These are phyloP conservation scores for Neolamprologus longior DNA, from an alignment of 2,113 vertebrate genomes.

Conservation along the genomic window DNA sequence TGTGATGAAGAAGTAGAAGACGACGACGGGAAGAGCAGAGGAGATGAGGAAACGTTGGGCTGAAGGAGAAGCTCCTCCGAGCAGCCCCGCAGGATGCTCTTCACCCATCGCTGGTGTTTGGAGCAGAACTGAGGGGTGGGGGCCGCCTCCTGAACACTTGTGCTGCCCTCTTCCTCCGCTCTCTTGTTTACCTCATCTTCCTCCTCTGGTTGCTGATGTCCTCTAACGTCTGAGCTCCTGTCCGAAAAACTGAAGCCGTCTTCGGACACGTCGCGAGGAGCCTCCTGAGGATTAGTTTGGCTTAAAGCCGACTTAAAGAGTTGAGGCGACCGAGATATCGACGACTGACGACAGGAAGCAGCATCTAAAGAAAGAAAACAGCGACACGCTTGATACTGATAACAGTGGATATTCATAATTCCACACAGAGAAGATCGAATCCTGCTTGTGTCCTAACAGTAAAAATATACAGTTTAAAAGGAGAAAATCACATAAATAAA, in stretches of 20 bases:
- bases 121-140: slow-evolving; percentile 58
- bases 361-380: slow-evolving; percentile 14
- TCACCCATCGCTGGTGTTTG: slow-evolving; percentile 64
- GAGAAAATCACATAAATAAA: neutral
- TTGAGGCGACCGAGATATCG: neutral
- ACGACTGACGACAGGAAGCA: neutral
- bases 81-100: slow-evolving; percentile 62
- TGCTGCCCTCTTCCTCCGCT: neutral
- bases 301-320: neutral
- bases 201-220: neutral
- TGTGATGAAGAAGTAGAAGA: slow-evolving; percentile 34
- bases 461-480: neutral
- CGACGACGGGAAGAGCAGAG: slow-evolving; percentile 3
- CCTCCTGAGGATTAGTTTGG: neutral
- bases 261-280: neutral
- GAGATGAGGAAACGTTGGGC: neutral
- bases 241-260: neutral
- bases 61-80: slow-evolving; percentile 13
- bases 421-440: neutral
- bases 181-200: neutral
- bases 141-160: neutral
- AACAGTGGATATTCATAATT: neutral
- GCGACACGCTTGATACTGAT: neutral
- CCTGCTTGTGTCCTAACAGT: neutral
- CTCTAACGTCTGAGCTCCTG: neutral